Evolutionary conservation across 2,888 invertebrate genomes (phyloP), one percentile per base, ranked within the genome.

Genomic region (Lomographa bimaculata): DNA sequence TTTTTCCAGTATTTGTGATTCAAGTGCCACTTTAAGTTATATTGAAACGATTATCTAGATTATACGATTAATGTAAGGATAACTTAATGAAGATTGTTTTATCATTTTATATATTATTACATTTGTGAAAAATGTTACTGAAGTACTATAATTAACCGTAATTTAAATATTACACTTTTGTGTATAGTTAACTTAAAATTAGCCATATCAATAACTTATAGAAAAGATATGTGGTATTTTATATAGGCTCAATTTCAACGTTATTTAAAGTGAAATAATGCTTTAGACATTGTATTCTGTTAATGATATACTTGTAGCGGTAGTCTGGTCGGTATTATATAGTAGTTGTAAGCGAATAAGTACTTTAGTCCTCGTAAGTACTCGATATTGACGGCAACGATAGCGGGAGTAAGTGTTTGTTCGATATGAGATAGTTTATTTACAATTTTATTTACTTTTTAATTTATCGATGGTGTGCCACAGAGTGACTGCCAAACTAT

Each of bases 11-110:
- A 92, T 92, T 93, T 93, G 93, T 93, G 93, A 93, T 92, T 91
- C 91, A 92, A 92, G 93, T 93, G 93, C 93, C 93, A 93, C 93
- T 92, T 92, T 92, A 92, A 92, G 92, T 92, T 92, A 92, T 84
- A 85, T 84, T 90, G 84, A 90, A 83, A 89, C 87, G 89, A 90
- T 90, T 90, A 90, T 90, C 85, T 90, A 90, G 89, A 89, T 86
- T 89, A 89, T 89, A 89, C 87, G 87, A 89, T 79, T 89, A 89
- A 83, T 79, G 74, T 90, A 90, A 90, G 89, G 86, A 87, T 89
- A 90, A 87, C 87, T 83, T 89, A 89, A 89, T 87, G 80, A 89
- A 89, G 89, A 89, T 89, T 89, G 90, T 90, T 90, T 89, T 90
- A 90, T 90, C 89, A 90, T 90, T 90, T 90, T 90, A 87, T 89